Conservation (phyloP, 2,797 vertebrate genomes). For the Takifugu rubripes region DNA sequence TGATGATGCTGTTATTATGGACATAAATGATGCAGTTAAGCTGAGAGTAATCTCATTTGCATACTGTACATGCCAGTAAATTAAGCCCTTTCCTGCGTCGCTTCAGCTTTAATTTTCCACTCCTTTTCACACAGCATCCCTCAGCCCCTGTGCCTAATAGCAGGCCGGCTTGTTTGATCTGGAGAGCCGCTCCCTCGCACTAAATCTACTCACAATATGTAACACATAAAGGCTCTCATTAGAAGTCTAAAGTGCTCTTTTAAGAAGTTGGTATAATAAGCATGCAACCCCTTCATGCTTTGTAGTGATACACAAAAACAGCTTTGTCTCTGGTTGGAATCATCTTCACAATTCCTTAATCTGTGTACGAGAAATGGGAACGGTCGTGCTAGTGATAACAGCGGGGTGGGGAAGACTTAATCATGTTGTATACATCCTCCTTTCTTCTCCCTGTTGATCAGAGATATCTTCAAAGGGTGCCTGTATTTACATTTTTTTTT, state of each 20-base stretch:
- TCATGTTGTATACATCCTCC: conserved; percentile 42
- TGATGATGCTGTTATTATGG: conserved; percentile 99
- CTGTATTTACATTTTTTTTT: conserved; percentile 55
- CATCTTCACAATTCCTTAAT: conserved; percentile 47
- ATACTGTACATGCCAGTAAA: conserved; percentile 99
- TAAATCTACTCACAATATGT: conserved; percentile 91
- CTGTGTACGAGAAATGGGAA: conserved; percentile 42
- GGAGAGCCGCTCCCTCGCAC: conserved; percentile 86
- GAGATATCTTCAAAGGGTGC: conserved; percentile 55
- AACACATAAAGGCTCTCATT: conserved; percentile 94
- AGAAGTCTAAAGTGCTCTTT: conserved; percentile 87
- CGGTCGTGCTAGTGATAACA: conserved; percentile 42
- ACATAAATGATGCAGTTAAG: conserved; percentile 99
- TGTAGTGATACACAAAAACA: conserved; percentile 56
- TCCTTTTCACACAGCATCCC: conserved; percentile 92
- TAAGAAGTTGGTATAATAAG: conserved; percentile 85
- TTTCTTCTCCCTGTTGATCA: conserved; percentile 49
- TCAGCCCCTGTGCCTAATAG: conserved; percentile 90
- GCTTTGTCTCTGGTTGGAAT: conserved; percentile 40
- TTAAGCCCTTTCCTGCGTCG: conserved; percentile 96
- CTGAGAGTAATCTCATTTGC: conserved; percentile 99
- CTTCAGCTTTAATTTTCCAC: conserved; percentile 99
- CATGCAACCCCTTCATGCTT: conserved; percentile 56
- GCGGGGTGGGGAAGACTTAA: conserved; percentile 42
- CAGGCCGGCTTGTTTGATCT: conserved; percentile 93